phyloP scores from a whole-genome alignment of 2,888 invertebrate species.

The Ichneumoninae sp. region DNA sequence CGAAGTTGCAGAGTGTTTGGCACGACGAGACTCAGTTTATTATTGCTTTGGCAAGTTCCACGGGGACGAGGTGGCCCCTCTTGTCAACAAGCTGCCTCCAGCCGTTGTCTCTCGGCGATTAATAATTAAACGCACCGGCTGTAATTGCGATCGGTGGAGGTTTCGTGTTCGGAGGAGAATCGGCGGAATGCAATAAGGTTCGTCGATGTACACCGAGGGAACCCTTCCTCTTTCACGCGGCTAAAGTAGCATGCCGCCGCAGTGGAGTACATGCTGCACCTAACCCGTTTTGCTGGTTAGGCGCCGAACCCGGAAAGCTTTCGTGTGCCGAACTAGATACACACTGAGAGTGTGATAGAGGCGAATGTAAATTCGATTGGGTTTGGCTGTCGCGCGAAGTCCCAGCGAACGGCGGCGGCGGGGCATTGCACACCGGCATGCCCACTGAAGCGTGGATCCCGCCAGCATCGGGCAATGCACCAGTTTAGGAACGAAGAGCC shows the following conservation, averaged over 20 bases:
- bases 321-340: conserved; percentile 62
- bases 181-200: conserved; percentile 33
- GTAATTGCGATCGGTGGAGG: conserved; percentile 23
- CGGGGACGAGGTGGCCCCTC: background rate
- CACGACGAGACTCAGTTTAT: conserved; percentile 14
- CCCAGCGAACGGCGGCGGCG: conserved; percentile 8
- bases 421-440: conserved; percentile 50
- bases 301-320: conserved; percentile 34
- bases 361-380: conserved; percentile 66
- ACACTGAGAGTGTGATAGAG: conserved; percentile 40
- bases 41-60: conserved; percentile 23
- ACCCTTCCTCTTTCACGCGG: conserved; percentile 4
- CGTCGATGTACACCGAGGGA: background rate
- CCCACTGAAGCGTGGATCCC: conserved; percentile 49
- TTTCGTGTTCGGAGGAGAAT: conserved; percentile 9
- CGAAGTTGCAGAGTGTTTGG: background rate
- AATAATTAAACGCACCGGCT: conserved; percentile 24
- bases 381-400: conserved; percentile 59
- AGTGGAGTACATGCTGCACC: conserved; percentile 16
- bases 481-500: conserved; percentile 54
- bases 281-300: conserved; percentile 23
- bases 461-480: conserved; percentile 35
- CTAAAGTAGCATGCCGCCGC: conserved; percentile 4
- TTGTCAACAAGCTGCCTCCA: conserved; percentile 2
- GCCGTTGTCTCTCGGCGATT: conserved; percentile 1